These are phyloP conservation scores for Valencia hispanica DNA, from an alignment of 2,797 vertebrate species.

Conservation along the genomic window DNA sequence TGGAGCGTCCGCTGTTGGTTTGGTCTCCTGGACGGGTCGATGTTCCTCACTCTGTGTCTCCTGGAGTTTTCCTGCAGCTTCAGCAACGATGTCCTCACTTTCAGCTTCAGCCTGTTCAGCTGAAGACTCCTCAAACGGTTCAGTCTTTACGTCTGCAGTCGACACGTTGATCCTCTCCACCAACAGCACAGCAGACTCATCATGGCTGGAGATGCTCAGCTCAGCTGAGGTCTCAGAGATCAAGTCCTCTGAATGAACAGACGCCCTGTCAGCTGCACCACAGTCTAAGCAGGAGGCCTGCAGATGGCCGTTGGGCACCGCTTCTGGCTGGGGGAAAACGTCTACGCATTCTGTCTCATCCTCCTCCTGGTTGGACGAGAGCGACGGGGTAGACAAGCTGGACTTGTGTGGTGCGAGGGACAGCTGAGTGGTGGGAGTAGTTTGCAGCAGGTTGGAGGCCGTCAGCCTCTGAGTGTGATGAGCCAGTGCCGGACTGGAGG, in stretches of 20 bases:
- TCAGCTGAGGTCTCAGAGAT: conserved; percentile 55
- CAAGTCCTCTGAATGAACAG: conserved; percentile 61
- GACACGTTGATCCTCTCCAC: conserved; percentile 25
- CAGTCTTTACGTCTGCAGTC: conserved; percentile 26
- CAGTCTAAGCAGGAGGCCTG: conserved; percentile 85
- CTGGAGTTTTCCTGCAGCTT: conserved; percentile 29
- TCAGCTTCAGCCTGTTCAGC: conserved; percentile 28
- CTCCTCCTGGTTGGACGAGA: conserved; percentile 77
- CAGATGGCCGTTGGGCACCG: conserved; percentile 86
- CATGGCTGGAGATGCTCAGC: conserved; percentile 55
- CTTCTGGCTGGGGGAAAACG: conserved; percentile 62
- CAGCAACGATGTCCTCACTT: conserved; percentile 26
- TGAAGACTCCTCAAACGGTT: conserved; percentile 16
- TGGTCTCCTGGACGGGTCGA: conserved; percentile 32
- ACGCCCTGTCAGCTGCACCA: conserved; percentile 61
- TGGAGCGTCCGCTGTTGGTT: conserved; percentile 29
- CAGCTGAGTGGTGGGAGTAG: conserved; percentile 86
- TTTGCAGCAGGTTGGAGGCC: conserved; percentile 87
- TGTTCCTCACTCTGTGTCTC: conserved; percentile 23
- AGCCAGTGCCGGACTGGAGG: conserved; percentile 91
- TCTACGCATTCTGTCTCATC: conserved; percentile 69
- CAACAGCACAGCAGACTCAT: conserved; percentile 40
- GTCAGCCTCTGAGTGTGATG: conserved; percentile 81
- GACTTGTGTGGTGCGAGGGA: conserved; percentile 86
- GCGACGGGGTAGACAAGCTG: conserved; percentile 73